Evolutionary conservation across 2,113 vertebrate genomes (phyloP).

Genomic region (Pteropus alecto): DNA sequence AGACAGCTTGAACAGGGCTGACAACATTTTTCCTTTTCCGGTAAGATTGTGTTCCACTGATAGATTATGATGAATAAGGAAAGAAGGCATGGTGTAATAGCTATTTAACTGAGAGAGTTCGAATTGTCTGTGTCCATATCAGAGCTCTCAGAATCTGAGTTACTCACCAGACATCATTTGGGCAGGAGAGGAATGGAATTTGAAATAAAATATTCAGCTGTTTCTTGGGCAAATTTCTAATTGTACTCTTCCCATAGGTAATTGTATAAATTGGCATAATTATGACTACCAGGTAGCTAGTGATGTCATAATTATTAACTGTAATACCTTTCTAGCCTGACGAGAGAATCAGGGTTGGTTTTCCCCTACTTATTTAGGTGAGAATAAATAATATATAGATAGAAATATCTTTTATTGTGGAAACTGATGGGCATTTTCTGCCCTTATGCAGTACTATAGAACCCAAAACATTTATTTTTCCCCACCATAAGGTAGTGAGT

Average conservation of each 20-base stretch:
- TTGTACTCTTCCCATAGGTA: constrained; percentile 23
- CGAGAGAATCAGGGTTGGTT: constrained; percentile 54
- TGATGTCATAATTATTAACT: constrained; percentile 61
- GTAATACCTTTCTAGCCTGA: constrained; percentile 3
- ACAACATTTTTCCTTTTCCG: constrained; percentile 98
- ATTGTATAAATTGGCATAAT: not conserved
- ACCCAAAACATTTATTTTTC: not conserved
- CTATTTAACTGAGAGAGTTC: not conserved
- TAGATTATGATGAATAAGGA: constrained; percentile 45
- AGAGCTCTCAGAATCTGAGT: constrained; percentile 21
- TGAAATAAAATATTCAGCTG: constrained; percentile 12
- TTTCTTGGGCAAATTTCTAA: constrained; percentile 18
- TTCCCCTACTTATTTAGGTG: constrained; percentile 8
- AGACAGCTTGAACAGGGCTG: constrained; percentile 93
- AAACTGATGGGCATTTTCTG: constrained; percentile 44
- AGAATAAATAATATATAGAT: not conserved
- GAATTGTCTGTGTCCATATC: not conserved
- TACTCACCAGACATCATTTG: not conserved
- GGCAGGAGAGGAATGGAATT: not conserved
- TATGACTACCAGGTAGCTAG: constrained; percentile 28
- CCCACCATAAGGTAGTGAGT: not conserved
- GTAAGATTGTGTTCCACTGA: constrained; percentile 82
- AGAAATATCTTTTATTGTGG: not conserved
- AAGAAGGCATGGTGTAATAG: not conserved
- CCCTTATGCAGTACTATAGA: not conserved